phyloP scores from a whole-genome alignment of 2,113 vertebrate genomes.

The Carassius gibelio region DNA sequence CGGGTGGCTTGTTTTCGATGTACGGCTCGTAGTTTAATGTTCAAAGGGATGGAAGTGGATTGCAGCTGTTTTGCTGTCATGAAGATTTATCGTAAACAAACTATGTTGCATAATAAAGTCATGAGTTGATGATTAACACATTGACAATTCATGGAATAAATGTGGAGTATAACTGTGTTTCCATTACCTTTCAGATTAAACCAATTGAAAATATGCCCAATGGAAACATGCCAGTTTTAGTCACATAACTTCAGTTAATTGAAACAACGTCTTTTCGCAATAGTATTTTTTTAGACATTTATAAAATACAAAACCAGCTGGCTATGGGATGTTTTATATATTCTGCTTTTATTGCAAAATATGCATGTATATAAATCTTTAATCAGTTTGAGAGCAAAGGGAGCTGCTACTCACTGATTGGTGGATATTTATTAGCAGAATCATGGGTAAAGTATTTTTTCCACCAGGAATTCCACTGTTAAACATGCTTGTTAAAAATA shows the following conservation, averaged over 20 bases:
- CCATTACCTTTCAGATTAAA: no score
- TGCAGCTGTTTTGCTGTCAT: not conserved
- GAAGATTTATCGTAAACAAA: slow-evolving; percentile 20
- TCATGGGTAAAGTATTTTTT: no score
- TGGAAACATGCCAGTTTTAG: not conserved
- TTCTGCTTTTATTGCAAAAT: no score
- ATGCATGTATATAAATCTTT: no score
- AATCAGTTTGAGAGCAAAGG: no score
- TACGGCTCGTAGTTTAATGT: no score
- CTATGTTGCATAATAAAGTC: not conserved
- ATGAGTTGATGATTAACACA: slow-evolving; percentile 8
- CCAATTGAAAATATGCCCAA: not conserved
- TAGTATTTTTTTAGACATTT: not conserved
- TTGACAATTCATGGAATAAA: slow-evolving; percentile 8
- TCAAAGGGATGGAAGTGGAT: not conserved
- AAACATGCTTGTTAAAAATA: no score
- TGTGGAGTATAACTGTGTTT: not conserved
- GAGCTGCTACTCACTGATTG: no score
- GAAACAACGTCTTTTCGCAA: not conserved
- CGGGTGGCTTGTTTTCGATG: not conserved
- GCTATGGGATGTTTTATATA: no score
- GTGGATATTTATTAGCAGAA: no score
- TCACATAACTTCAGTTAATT: not conserved
- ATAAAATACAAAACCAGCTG: not conserved
- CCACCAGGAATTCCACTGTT: no score